Evolutionary conservation across 2,797 vertebrate genomes (phyloP).

Genomic region (Sylvia borin): DNA sequence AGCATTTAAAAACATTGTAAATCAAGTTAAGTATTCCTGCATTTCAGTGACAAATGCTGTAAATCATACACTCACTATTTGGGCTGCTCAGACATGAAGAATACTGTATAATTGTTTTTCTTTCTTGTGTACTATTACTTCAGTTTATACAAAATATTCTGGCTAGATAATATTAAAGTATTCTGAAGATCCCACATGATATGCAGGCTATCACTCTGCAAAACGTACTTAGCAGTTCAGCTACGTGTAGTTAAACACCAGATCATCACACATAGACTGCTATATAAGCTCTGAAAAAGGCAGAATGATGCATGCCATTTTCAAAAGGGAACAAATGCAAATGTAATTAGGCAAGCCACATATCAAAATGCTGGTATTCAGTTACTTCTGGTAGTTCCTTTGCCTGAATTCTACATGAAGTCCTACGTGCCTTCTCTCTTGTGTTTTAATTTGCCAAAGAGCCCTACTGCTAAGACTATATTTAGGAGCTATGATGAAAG

Average conservation of each 20-base stretch:
- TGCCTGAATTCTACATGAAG: background rate
- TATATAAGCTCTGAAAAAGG: background rate
- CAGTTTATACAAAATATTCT: background rate
- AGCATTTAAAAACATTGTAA: background rate
- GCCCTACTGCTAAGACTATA: background rate
- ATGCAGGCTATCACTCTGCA: background rate
- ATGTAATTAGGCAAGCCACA: background rate
- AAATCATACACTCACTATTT: background rate
- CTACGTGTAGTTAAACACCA: background rate
- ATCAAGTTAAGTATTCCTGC: background rate
- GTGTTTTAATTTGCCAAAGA: background rate
- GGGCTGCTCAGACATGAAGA: background rate
- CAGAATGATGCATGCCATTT: background rate
- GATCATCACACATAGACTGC: background rate
- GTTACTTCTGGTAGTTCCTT: background rate
- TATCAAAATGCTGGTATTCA: background rate
- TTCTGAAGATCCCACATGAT: background rate
- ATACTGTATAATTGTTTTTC: background rate
- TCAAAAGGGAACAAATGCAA: background rate
- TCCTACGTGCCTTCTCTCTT: background rate
- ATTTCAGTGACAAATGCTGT: background rate
- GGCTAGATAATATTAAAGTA: background rate
- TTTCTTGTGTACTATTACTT: background rate
- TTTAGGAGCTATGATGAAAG: background rate
- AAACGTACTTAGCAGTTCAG: background rate